Evolutionary conservation across 2,888 invertebrate genomes (phyloP), one percentile per base, ranked within the genome.

Genomic region (Eupeodes luniger): DNA sequence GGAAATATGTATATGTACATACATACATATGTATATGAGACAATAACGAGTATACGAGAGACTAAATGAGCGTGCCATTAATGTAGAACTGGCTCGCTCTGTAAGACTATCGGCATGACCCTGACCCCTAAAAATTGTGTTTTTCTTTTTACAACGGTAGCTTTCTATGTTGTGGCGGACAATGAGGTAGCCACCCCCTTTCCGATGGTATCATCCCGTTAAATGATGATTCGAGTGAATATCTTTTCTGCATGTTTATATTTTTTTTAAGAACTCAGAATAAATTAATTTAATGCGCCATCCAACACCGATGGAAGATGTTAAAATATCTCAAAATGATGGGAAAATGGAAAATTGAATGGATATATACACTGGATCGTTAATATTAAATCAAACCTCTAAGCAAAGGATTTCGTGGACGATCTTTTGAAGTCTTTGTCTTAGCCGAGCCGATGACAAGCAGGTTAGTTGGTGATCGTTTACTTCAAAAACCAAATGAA

Each of bases 61-160:
- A 53, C 72, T 44, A 57, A 57, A 57, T 51, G 36, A 81, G 76
- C 47, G 40, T 76, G 44, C 66, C 59, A 34, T 34, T 61, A 19
- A 76, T 66, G n/a, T 40, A 59, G 64, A 40, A 12, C 49, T 76
- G 75, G 36, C 62, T 53, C 62, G 40, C 9, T 70, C 51, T 34
- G 12, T 7, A 72, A 72, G 72, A 72, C 84, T 19, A 84, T 85
- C 64, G 80, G 72, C 81, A 81, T 88, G 87, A 88, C 84, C 84
- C 87, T 88, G 87, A 88, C 84, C 84, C 80, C 72, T 57, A 85
- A 85, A 81, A 77, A 67, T 47, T 59, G 44, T 61, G 47, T 74
- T 69, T 62, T 53, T 55, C 55, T 76, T 67, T 72, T 11, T 44
- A 47, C 19, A 49, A n/a, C 55, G 55, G 27, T 47, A 44, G 16